Evolutionary conservation across 1,140 invertebrate species (phyloP).

Genomic region (Drosophila arizonae): DNA sequence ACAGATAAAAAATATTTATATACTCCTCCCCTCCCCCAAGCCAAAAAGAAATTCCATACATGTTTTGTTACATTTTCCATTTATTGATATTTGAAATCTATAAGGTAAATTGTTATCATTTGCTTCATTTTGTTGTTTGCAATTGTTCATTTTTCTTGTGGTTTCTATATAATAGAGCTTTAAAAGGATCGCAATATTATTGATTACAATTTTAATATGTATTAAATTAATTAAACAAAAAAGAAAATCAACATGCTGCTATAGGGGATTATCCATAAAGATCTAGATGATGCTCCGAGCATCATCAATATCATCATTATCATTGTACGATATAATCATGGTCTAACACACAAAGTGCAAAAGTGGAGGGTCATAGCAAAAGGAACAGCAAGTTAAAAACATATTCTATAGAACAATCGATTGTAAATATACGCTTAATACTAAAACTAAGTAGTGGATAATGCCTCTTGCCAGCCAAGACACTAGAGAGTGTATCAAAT

Average conservation of each 20-base stretch:
- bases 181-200: conserved; percentile 40
- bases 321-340: conserved; percentile 28
- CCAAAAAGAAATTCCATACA: background rate
- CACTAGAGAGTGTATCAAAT: conserved; percentile 55
- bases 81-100: conserved; percentile 79
- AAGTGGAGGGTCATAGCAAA: conserved; percentile 76
- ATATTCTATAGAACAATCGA: conserved; percentile 59
- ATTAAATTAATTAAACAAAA: conserved; percentile 27
- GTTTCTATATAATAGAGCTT: conserved; percentile 42
- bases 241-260: conserved; percentile 61
- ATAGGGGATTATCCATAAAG: conserved; percentile 46
- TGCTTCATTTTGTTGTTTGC: conserved; percentile 43
- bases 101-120: conserved; percentile 72
- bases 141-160: conserved; percentile 49
- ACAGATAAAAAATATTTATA: no score
- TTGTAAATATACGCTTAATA: conserved; percentile 72
- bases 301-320: conserved; percentile 48
- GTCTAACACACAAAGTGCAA: conserved; percentile 71
- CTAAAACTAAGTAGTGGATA: conserved; percentile 67
- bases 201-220: conserved; percentile 33
- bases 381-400: conserved; percentile 73
- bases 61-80: conserved; percentile 51
- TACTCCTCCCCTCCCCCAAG: background rate
- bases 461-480: conserved; percentile 56
- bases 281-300: conserved; percentile 73